These are phyloP conservation scores for Eulemur macaco DNA, from an alignment of 2,113 vertebrate genomes.

Conservation along the genomic window DNA sequence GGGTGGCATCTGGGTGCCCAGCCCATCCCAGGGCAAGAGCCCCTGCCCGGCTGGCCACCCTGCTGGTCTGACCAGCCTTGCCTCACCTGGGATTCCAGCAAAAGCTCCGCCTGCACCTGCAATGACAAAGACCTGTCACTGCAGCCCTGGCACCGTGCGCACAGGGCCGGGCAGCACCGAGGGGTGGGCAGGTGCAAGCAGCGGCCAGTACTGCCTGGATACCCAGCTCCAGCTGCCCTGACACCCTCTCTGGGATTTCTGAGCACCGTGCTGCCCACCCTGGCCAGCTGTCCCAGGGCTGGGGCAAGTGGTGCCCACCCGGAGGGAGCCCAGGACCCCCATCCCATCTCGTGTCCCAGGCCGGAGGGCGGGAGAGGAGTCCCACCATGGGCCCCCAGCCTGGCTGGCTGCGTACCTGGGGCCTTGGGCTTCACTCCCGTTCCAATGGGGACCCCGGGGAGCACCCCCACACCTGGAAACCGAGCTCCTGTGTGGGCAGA, in stretches of 20 bases:
- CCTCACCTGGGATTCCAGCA: slow-evolving; percentile 86
- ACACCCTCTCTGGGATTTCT: not conserved
- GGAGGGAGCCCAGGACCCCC: not conserved
- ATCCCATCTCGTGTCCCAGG: rapidly evolving
- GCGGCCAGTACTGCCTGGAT: not conserved
- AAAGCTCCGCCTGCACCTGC: slow-evolving; percentile 83
- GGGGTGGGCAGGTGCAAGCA: rapidly evolving
- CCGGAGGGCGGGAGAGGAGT: not conserved
- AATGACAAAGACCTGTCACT: not conserved
- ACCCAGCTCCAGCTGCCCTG: not conserved
- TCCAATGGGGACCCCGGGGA: slow-evolving; percentile 95
- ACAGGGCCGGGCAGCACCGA: not conserved
- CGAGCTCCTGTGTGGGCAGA: slow-evolving; percentile 85
- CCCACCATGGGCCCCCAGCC: not conserved
- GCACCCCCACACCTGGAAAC: slow-evolving; percentile 90
- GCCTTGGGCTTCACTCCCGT: slow-evolving; percentile 91
- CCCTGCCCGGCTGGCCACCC: not conserved
- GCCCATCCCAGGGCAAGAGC: not conserved
- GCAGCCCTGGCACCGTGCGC: not conserved
- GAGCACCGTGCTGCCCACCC: not conserved
- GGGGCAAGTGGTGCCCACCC: too few species aligned
- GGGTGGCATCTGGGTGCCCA: not conserved
- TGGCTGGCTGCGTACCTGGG: slow-evolving; percentile 78
- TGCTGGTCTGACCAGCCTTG: not conserved
- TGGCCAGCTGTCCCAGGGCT: not conserved